Evolutionary conservation across 2,797 vertebrate genomes (phyloP), one percentile per base, ranked within the genome.

Genomic region (Psittacula echo): DNA sequence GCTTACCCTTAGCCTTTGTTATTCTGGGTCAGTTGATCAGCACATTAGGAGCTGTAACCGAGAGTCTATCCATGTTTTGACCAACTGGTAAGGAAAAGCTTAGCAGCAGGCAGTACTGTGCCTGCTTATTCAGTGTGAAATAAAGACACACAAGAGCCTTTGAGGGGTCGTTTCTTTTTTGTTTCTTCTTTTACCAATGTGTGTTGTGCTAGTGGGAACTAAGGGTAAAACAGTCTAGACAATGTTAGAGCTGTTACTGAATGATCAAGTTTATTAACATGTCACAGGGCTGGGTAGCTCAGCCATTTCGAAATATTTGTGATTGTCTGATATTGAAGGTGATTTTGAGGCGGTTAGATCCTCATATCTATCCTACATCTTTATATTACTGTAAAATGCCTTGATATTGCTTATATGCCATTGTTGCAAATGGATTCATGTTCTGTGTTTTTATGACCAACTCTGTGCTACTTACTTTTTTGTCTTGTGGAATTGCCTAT

Each of bases 71-170:
- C 92, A 73, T 92, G 90, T 96, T 96, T 95, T 96, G 82, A 86
- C 85, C 87, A 87, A 96, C 85, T 89, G 91, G 91, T 92, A 85
- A 92, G 85, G 70, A 95, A 95, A 94, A 92, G 87, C 83, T 88
- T 64, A 95, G 85, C 87, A 95, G 82, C 85, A 91, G 89, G 76
- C 91, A 95, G 82, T 84, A 45, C 85, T 79, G 32, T 93, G 89
- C 32, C 77, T 94, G 85, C 86, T 95, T 86, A 95, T 95, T 96
- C 94, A 95, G 39, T 82, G 88, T 91, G 83, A 95, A 96, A 96
- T 89, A 93, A 95, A 95, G 67, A 62, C 93, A 93, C 95, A 96
- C 89, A 94, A 83, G 94, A 90, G 80, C 91, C 91, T 94, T 95
- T 96, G 92, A 92, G 85, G 90, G 89, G 47, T 90, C 1, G 10